Evolutionary conservation across 2,888 invertebrate species (phyloP), one percentile per base, ranked within the genome.

Genomic region (Euzetes globulus): DNA sequence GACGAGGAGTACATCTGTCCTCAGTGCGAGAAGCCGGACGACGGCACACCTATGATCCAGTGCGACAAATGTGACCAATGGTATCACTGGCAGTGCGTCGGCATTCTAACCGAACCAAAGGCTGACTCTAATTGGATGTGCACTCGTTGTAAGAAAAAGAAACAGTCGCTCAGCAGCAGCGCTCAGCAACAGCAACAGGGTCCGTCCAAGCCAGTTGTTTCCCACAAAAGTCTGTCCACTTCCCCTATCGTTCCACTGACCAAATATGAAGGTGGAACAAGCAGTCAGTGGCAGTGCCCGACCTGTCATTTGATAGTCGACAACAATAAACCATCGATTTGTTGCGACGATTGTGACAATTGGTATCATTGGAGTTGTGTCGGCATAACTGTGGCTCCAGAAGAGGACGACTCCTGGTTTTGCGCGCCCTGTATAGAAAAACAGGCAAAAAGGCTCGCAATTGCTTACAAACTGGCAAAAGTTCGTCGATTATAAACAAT

Each of bases 1-100:
- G 88, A 89, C 77, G 94, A 93, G 6, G 90, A 91, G 82, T 97
- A 96, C 96, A 94, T 96, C 79, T 97, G 96, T 83, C 96, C 97
- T 1, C 91, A 91, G 0, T 97, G 96, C 83, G 91, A 91, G 17
- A 87, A 89, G 79, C 94, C 91, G 75, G 96, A 97, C 82, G 95
- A 65, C 45, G 41, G 45, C 9, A 45, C 92, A 78, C 93, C 95
- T 0, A 97, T 97, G 96, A 93, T 97, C 80, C 96, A 94, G n/a
- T 76, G 97, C 83, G 96, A 97, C 83, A 90, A 90, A 55, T 97
- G 96, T 83, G 95, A 96, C 83, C 25, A 75, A 50, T 97, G 96
- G 96, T 85, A 83, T 78, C 84, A 84, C 77, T 84, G 83, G 84
- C 80, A 82, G 17, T 86, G 86, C 80, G 84, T 85, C 25, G 83